These are phyloP conservation scores for Brevimyrus niger DNA, from an alignment of 2,113 vertebrate species.

Conservation along the genomic window DNA sequence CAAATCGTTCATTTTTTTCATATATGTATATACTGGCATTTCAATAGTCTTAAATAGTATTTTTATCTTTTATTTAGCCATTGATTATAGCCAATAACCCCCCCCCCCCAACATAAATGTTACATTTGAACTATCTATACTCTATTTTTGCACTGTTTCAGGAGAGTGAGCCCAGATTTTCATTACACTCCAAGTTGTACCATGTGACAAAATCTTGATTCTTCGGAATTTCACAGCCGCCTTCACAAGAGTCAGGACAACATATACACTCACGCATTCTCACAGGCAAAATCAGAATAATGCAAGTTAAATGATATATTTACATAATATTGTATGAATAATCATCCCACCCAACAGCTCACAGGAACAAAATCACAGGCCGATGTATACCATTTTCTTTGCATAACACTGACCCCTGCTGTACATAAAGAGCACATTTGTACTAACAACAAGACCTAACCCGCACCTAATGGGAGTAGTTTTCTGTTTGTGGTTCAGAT, in stretches of 20 bases:
- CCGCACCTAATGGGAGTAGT: neutral
- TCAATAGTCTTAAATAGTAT: neutral
- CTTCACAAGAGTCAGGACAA: neutral
- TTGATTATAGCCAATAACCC: neutral
- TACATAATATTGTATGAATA: neutral
- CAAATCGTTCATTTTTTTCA: neutral
- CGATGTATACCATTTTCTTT: neutral
- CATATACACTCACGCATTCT: neutral
- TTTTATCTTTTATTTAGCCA: neutral
- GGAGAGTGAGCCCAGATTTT: neutral
- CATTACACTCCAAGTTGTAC: neutral
- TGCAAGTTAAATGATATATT: neutral
- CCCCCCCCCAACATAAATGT: neutral
- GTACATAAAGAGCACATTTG: slow-evolving; percentile 5
- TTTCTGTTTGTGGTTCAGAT: neutral
- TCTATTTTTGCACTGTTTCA: neutral
- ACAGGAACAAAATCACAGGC: neutral
- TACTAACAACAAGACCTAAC: neutral
- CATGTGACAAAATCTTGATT: neutral
- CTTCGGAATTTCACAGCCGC: neutral
- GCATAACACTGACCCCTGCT: slow-evolving; percentile 31
- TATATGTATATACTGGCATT: neutral
- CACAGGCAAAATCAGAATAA: neutral
- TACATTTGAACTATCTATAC: neutral
- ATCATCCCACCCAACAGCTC: neutral